Evolutionary conservation across 2,797 vertebrate genomes (phyloP), one percentile per base, ranked within the genome.

Genomic region (Crocodylus rhombifer): DNA sequence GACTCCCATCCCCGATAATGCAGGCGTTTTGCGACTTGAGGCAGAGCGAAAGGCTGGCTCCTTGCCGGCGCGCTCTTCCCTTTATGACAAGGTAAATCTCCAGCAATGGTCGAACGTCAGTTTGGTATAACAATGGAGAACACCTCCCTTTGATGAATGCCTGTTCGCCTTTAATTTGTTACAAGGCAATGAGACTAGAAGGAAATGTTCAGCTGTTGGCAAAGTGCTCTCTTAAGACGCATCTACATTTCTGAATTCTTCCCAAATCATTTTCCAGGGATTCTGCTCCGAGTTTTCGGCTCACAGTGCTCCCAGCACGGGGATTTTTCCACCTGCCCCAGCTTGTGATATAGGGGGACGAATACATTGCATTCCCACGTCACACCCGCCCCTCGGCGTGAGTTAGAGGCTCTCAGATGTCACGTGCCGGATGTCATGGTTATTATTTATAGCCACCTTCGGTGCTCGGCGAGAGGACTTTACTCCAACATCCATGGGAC

Each of bases 91-190:
- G 6, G 93, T 94, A 92, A 71, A 94, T 95, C 95, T 96, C 95
- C 69, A 90, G 86, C 36, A 88, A 96, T 92, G 89, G 79, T 91
- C 92, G 79, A 90, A 96, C 97, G 97, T 96, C 97, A 97, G 96
- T 97, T 97, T 97, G 95, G 97, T 95, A 2, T 84, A 96, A 95
- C 95, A 95, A 92, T 95, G 90, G 96, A 92, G 95, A 92, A 95
- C 94, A 87, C 94, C 95, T 95, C 80, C 92, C 95, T 28, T 6
- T 96, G 97, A 97, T 97, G 95, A 97, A 89, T 81, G 93, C 94
- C 93, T 89, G 83, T 95, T 97, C 94, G 90, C 95, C 96, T 97
- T 97, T 96, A 95, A 97, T 97, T 97, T 95, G 96, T 97, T 96
- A 96, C 95, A 95, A 92, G 95, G 92, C 8, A 57, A 94, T 87